These are phyloP conservation scores for Patella caerulea DNA, from an alignment of 2,888 invertebrate genomes.

Conservation along the genomic window DNA sequence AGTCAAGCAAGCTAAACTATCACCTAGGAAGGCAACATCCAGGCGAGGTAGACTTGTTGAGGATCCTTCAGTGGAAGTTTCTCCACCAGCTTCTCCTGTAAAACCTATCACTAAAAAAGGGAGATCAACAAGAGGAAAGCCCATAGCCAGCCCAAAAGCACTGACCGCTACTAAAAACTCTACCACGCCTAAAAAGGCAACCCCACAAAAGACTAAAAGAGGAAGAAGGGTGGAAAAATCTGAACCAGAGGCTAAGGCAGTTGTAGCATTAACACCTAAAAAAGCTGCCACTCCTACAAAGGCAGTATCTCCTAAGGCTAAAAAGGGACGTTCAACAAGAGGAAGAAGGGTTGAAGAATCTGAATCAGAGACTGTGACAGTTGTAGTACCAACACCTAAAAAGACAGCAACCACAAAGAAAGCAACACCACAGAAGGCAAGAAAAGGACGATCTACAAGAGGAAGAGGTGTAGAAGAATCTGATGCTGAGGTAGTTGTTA, in stretches of 20 bases:
- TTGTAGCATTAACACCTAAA: neutral
- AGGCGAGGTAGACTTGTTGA: too few relatives aligned
- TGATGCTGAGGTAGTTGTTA: neutral
- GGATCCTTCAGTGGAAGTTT: constrained; percentile 9
- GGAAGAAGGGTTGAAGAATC: constrained; percentile 29
- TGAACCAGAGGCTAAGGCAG: neutral
- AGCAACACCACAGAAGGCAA: constrained; percentile 16
- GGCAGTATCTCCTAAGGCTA: neutral
- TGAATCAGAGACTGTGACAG: constrained; percentile 23
- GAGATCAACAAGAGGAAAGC: constrained; percentile 15
- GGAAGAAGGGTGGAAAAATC: neutral
- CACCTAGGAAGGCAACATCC: neutral
- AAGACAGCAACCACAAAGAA: constrained; percentile 25
- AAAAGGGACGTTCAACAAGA: constrained; percentile 22
- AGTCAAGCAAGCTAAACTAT: neutral
- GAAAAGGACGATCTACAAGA: constrained; percentile 9
- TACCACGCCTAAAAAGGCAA: neutral
- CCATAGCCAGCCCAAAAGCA: constrained; percentile 18
- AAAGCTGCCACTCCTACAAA: neutral
- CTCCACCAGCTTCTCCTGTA: neutral
- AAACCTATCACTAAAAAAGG: constrained; percentile 14
- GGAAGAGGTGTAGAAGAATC: neutral
- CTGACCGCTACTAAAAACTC: neutral
- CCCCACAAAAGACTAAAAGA: neutral
- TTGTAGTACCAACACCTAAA: constrained; percentile 23